Base-by-base conservation (phyloP, 2,888 invertebrate species). In the Plebejus anna region DNA sequence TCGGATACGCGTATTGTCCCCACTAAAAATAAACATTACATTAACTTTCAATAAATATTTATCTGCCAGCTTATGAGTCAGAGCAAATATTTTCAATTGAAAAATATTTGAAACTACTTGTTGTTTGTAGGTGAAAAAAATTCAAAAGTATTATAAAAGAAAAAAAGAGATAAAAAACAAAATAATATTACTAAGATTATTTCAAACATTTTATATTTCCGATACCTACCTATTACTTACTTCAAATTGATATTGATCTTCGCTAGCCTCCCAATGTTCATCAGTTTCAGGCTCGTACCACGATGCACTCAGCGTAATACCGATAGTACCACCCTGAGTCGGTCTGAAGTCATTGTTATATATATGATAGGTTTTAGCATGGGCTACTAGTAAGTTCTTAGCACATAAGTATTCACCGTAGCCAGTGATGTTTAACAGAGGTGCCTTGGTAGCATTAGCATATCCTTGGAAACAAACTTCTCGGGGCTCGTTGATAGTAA, bases 1-100 rank as follows among this genome's bases (percentile, higher is more conserved):
- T 94, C 1, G 96, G 95, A 88, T 96, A 91, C 0, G 92, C 90
- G 80, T 95, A 95, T 93, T 95, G 94, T 28, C 95, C 95, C 78
- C 94, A 86, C 92, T 94, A 81, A 78, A 89, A 73, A 51, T 51
- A 55, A 32, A 22, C 7, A 42, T 42, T 42, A 42, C 7, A 42
- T 9, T 42, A 42, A 42, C 42, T 32, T 1, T 42, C 42, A 42
- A 42, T 42, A 42, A 38, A 6, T 6, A 38, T 38, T 42, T 38
- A 1, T 38, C 5, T 6, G 42, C 9, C 9, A 42, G 9, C 42
- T 42, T 42, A 7, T 38, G 42, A 42, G 42, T 42, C 7, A 42
- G 42, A 42, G 42, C 7, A 42, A 7, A 38, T 38, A 42, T 42
- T 42, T 42, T 9, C 42, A 9, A 42, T 42, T 42, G 42, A 42